Conservation (phyloP, 2,888 invertebrate genomes). For the Paralinhomoeus sp. region DNA sequence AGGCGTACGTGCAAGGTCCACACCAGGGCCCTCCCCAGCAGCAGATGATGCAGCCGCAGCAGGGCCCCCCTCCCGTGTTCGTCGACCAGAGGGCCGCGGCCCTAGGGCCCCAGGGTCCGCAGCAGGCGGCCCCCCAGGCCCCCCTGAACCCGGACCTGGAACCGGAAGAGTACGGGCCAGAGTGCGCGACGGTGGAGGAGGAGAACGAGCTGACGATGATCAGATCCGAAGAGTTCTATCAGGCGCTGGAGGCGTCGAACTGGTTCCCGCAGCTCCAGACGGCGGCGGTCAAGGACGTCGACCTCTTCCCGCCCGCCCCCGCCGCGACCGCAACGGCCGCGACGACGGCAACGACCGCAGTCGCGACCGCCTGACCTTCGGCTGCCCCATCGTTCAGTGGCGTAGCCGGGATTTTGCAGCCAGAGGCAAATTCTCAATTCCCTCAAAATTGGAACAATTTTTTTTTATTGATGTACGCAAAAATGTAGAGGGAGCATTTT, state of each 20-base stretch:
- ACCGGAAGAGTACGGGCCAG: conserved; percentile 2
- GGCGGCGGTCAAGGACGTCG: conserved; percentile 1
- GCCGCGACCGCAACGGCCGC: not conserved
- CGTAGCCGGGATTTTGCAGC: no score
- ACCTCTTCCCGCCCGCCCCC: not conserved
- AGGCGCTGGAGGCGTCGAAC: conserved; percentile 22
- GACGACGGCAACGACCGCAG: not conserved
- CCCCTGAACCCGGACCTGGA: conserved; percentile 1
- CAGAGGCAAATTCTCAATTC: no score
- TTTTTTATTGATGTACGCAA: no score
- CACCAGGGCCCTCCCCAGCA: no score
- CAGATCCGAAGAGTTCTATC: conserved; percentile 25
- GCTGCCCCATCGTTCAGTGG: not conserved
- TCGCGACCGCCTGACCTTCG: not conserved
- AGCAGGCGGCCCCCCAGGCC: not conserved
- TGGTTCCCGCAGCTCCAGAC: conserved; percentile 17
- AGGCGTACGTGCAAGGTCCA: no score
- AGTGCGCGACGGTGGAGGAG: conserved; percentile 12
- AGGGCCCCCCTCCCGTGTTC: no score
- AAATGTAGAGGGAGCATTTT: no score
- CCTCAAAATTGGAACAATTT: no score
- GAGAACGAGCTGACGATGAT: conserved; percentile 24
- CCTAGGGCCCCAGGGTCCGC: no score
- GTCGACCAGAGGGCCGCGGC: no score
- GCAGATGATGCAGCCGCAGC: no score